Evolutionary conservation across 1,140 invertebrate genomes (phyloP).

Genomic region (Drosophila nebulosa): DNA sequence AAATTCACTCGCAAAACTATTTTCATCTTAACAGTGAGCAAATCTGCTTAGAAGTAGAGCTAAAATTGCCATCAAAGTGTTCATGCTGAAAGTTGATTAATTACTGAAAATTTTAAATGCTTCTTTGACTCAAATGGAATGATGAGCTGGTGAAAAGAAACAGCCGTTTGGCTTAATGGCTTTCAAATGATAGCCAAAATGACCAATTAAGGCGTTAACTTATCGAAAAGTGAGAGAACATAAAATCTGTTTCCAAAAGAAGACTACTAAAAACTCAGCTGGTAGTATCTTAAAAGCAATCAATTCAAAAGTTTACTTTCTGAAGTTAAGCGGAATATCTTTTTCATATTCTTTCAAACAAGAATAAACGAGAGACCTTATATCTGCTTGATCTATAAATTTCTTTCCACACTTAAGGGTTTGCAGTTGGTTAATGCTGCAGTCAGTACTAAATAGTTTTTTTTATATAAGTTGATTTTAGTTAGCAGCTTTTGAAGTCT

Average conservation of each 20-base stretch:
- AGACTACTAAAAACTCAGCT: too few species aligned
- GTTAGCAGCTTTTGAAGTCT: too few species aligned
- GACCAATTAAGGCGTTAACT: not conserved
- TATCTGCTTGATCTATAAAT: too few species aligned
- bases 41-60: not conserved
- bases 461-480: too few species aligned
- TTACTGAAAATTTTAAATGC: constrained; percentile 23
- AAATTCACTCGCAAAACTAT: not conserved
- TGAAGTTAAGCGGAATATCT: too few species aligned
- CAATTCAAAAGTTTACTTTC: too few species aligned
- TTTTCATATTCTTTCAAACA: too few species aligned
- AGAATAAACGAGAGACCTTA: too few species aligned
- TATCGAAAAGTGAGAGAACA: not conserved
- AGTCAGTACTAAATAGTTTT: too few species aligned
- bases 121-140: not conserved
- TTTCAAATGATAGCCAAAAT: not conserved
- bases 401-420: too few species aligned
- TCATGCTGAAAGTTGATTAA: not conserved
- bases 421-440: too few species aligned
- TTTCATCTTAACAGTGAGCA: not conserved
- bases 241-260: not conserved
- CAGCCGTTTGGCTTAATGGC: constrained; percentile 8
- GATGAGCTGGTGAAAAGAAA: not conserved
- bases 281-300: too few species aligned
- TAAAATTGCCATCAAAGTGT: not conserved